Evolutionary conservation across 2,888 invertebrate genomes (phyloP), one percentile per base, ranked within the genome.

Genomic region (Cerastis leucographa): DNA sequence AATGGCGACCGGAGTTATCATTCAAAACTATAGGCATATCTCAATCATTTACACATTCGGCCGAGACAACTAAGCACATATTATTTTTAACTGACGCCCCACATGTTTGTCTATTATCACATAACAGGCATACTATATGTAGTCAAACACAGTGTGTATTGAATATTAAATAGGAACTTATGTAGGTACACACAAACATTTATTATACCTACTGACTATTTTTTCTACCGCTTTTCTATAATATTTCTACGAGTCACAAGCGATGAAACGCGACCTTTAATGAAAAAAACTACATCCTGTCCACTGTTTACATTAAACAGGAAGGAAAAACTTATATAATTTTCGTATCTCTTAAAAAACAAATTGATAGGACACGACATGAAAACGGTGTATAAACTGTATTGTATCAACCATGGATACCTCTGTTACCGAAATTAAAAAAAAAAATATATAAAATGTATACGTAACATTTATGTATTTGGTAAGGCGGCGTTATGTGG

Each of bases 141-240:
- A 65, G 35, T 71, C 65, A 83, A 83, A 78, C 51, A 79, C 61
- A 3, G 0, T 65, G n/a, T 74, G 65, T 65, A 69, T 79, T 68
- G 80, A 83, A 82, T 82, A 80, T 83, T 69, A 62, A 83, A 75
- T 68, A 74, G 49, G 75, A 69, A 40, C 74, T 75, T 81, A 81
- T 17, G 35, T 69, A 54, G 70, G 76, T 56, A 74, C 54, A 80
- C 51, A 74, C 19, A 40, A 17, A 44, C n/a, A 46, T 61, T 56
- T 69, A 75, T 46, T 56, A 7, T 3, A 35, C 9, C 6, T 8
- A 29, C 35, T 44, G 40, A 0, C 42, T 12, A 14, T 29, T 46
- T 25, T 46, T 56, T 35, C 19, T 22, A 42, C 8, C 6, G 19
- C 9, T 70, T 62, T 51, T 51, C 35, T 70, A 54, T 9, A 76